Evolutionary conservation across 53 echinoderm and acorn worm species (phyloP).

Genomic region (Apostichopus leukothele): DNA sequence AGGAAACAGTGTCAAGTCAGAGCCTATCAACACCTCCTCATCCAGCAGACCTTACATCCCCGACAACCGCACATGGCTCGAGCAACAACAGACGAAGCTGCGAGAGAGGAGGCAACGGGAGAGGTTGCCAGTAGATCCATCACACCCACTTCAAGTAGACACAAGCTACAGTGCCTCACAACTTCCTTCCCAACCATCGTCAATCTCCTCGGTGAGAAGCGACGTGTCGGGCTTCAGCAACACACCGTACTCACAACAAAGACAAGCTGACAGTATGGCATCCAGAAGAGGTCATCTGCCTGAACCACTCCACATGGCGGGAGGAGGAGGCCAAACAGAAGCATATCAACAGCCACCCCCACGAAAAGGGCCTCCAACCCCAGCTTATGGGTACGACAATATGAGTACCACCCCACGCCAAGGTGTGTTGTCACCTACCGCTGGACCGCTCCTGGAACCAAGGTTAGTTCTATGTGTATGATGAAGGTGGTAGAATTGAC

Average conservation of each 20-base stretch:
- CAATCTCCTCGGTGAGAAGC: conserved; percentile 38
- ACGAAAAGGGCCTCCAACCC: conserved; percentile 43
- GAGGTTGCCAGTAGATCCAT: conserved; percentile 35
- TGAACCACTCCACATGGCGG: conserved; percentile 36
- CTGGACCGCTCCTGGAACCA: not conserved
- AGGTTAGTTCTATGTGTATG: not conserved
- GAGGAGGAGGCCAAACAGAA: not conserved
- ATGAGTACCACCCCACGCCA: conserved; percentile 1
- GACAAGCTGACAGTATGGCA: conserved; percentile 21
- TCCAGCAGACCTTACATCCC: not conserved
- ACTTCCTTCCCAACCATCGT: conserved; percentile 43
- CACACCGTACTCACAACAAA: conserved; percentile 12
- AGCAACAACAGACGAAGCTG: conserved; percentile 72
- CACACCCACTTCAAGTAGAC: conserved; percentile 39
- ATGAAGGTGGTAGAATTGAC: too few species aligned
- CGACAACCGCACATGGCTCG: conserved; percentile 67
- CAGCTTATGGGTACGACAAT: conserved; percentile 42
- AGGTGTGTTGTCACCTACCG: conserved; percentile 33
- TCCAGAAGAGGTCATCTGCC: conserved; percentile 40
- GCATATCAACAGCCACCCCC: not conserved
- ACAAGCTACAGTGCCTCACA: conserved; percentile 24
- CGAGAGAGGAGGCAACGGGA: conserved; percentile 53
- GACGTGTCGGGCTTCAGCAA: conserved; percentile 32
- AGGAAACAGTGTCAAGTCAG: conserved; percentile 26
- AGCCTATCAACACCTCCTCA: conserved; percentile 1